Base-by-base conservation (phyloP, 2,888 invertebrate genomes). In the Antitype chi region DNA sequence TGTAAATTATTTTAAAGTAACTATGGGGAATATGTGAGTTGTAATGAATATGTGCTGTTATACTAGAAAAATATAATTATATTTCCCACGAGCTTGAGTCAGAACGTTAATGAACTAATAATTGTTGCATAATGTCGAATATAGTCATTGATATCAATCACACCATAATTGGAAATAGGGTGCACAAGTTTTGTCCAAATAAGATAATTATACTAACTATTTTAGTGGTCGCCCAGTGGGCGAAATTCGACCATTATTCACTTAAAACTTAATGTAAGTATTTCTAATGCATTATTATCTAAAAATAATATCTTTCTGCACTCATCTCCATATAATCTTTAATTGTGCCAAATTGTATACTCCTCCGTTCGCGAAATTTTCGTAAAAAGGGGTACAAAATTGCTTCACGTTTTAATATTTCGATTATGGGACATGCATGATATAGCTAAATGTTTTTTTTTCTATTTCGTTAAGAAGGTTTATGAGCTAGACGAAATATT, bases 1-100 rank as follows among this genome's bases (percentile, higher is more conserved):
- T 89, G 87, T 85, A 81, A 85, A 88, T 43, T 89, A 88, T 89
- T 89, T 87, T 84, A 81, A 85, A 88, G 86, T 87, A 80, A 86
- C 88, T 88, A 86, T 87, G 80, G 78, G 79, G 75, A 80, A 89
- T 89, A 89, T 88, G 82, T 90, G 84, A 83, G 68, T 71, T 80
- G 49, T 43, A 85, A 78, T 88, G 53, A 76, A 80, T 72, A 73
- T 64, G 32, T 57, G 60, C 55, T 38, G 11, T 59, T 52, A 64
- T 23, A 60, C 13, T 57, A 74, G 60, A 62, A 76, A 75, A 74
- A 32, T 11, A 43, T 71, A n/a, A n/a, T n/a, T n/a, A 71, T 75
- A 64, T 77, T 87, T 87, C 84, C 78, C 86, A 87, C 84, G 84
- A 77, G 15, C 69, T 64, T 77, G 76, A 81, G 17, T 79, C 60